These are phyloP conservation scores for Nemopilema nomurai DNA, from an alignment of 30 jellyfish, hydroid and myxozoan genomes.

Conservation along the genomic window DNA sequence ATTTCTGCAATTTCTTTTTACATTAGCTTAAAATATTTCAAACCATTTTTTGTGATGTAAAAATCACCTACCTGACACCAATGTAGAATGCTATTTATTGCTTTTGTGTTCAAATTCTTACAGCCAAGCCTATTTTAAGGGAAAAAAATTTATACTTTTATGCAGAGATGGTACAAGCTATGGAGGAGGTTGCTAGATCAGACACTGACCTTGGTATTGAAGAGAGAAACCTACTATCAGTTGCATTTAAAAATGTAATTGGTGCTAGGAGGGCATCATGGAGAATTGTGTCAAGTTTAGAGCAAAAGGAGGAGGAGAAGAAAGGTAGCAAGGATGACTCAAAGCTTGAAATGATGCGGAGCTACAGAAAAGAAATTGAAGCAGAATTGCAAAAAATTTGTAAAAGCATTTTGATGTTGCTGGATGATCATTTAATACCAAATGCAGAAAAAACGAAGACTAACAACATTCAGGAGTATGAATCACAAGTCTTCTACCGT, in stretches of 20 bases:
- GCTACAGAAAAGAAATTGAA: conserved; percentile 71
- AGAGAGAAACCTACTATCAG: conserved; percentile 94
- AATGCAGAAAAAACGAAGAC: conserved; percentile 28
- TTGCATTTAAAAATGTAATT: conserved; percentile 95
- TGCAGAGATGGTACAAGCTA: conserved; percentile 92
- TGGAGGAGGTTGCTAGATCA: conserved; percentile 87
- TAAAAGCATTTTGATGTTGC: conserved; percentile 75
- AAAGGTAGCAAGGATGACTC: conserved; percentile 20
- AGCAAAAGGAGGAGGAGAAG: conserved; percentile 52
- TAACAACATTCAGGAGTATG: conserved; percentile 33
- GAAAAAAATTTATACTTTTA: conserved; percentile 1
- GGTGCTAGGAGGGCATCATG: conserved; percentile 99
- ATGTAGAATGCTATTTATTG: too few species aligned
- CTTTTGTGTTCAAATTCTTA: too few species aligned
- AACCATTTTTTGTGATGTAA: too few species aligned
- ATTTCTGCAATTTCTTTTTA: too few species aligned
- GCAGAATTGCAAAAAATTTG: conserved; percentile 87
- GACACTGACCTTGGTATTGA: conserved; percentile 87
- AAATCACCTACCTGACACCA: too few species aligned
- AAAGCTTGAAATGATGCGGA: conserved; percentile 38
- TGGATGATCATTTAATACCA: conserved; percentile 83
- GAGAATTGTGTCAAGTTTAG: conserved; percentile 87
- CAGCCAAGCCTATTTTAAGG: not conserved
- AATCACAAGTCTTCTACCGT: conserved; percentile 86
- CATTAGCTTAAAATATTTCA: too few species aligned